These are phyloP conservation scores for Tachina lurida DNA, from an alignment of 2,888 invertebrate species.

Conservation along the genomic window DNA sequence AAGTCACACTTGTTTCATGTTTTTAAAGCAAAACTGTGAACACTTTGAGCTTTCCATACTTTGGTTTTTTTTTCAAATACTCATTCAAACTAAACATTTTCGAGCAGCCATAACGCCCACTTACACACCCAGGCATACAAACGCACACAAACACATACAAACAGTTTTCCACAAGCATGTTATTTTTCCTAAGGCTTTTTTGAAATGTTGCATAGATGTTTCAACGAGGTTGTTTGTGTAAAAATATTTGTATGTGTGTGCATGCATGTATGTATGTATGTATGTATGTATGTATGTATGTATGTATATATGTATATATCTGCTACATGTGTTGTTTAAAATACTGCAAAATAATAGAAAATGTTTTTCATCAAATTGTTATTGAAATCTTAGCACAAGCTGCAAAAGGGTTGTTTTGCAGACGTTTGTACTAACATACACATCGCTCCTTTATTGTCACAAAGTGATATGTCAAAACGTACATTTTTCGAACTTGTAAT, in stretches of 20 bases:
- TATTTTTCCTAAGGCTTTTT: constrained; percentile 53
- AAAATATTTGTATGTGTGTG: background rate
- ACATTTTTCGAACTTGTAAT: too few species aligned
- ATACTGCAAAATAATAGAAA: constrained; percentile 52
- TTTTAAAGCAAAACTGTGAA: constrained; percentile 65
- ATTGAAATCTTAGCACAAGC: constrained; percentile 46
- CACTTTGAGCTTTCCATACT: constrained; percentile 64
- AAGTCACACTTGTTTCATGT: constrained; percentile 68
- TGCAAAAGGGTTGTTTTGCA: constrained; percentile 51
- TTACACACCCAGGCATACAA: background rate
- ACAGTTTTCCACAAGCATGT: constrained; percentile 48
- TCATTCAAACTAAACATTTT: background rate
- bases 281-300: background rate
- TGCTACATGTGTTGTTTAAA: constrained; percentile 38
- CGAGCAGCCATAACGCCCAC: background rate
- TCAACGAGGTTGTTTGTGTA: background rate
- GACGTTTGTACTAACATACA: too few species aligned
- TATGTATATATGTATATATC: background rate
- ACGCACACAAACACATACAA: background rate
- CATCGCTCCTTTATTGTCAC: too few species aligned
- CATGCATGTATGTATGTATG: background rate
- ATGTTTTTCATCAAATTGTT: constrained; percentile 61
- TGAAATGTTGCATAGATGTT: constrained; percentile 45
- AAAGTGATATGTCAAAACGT: too few species aligned
- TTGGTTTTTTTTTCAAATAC: constrained; percentile 36